Evolutionary conservation across 2,113 vertebrate species (phyloP).

Genomic region (Stegostoma tigrinum): DNA sequence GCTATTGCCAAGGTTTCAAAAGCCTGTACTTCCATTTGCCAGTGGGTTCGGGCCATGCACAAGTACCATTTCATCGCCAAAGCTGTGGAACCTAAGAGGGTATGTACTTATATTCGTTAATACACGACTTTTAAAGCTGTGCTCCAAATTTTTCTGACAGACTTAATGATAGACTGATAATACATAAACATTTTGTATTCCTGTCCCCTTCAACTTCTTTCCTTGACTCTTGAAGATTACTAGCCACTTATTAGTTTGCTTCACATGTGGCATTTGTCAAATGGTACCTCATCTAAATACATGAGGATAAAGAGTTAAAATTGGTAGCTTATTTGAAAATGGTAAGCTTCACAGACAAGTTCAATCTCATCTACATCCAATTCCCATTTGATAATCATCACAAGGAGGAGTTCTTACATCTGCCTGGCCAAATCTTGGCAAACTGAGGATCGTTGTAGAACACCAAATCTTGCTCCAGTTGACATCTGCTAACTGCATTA

Average conservation of each 20-base stretch:
- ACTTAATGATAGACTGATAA: neutral
- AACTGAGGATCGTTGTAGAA: neutral
- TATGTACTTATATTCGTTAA: constrained; percentile 52
- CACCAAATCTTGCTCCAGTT: neutral
- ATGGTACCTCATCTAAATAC: neutral
- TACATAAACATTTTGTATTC: neutral
- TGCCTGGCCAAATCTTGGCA: neutral
- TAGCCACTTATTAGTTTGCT: neutral
- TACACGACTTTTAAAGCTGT: neutral
- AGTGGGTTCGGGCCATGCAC: constrained; percentile 89
- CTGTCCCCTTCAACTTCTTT: neutral
- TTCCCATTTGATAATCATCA: neutral
- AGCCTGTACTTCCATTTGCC: constrained; percentile 86
- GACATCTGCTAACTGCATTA: neutral
- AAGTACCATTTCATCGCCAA: constrained; percentile 79
- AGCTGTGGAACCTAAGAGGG: constrained; percentile 75
- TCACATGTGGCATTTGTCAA: neutral
- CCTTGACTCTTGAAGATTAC: neutral
- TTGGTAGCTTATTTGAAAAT: neutral
- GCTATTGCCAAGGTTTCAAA: constrained; percentile 81
- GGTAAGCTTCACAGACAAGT: neutral
- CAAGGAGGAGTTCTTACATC: neutral
- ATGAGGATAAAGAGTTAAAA: neutral
- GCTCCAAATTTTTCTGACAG: neutral
- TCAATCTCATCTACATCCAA: neutral